Base-by-base conservation (phyloP, 2,113 vertebrate genomes). In the Silurus glanis region DNA sequence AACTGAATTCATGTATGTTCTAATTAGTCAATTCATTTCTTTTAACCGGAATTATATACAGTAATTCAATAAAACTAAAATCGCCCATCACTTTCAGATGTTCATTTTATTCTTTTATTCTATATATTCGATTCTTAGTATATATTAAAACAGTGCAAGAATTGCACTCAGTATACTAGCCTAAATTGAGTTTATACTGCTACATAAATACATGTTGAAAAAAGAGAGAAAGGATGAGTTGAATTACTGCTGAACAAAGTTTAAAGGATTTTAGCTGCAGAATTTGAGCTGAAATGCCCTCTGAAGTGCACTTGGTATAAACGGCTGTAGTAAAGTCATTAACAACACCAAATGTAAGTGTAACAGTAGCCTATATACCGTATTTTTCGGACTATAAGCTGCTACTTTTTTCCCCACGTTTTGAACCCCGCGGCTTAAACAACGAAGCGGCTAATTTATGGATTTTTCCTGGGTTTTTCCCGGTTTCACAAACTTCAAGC, bases 261-360 rank as follows among this genome's bases (percentile, higher is more conserved):
- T 28, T 80, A 69, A 71, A 37, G 37, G 12, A 59, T 12, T 69
- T 37, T 37, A 37, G 37, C 37, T 37, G 37, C 58, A 69, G 53
- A 71, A 66, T 79, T 55, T 67, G 75, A 47, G 53, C 16, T 14
- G 13, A 71, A 86, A 71, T 80, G 14, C 23, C 62, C 14, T 81
- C 37, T 59, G 13, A 85, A 69, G 53, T 80, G 23, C 28, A n/a
- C 21, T 71, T 71, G 62, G 51, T 71, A 67, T 61, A 81, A 86
- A 53, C 5, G 16, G 51, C 55, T 59, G 53, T 81, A 86, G 81
- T 71, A 59, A 86, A 81, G 78, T 80, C 64, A 81, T 86, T 86
- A 58, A 47, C 28, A 58, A 25, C 13, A 81, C 19, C 64, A 59
- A 64, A n/a, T 47, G 72, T 80, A 56, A 12, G 76, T 37, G 37